Conservation (phyloP, 2,888 invertebrate genomes). For the Epiperipatus broadwayi region DNA sequence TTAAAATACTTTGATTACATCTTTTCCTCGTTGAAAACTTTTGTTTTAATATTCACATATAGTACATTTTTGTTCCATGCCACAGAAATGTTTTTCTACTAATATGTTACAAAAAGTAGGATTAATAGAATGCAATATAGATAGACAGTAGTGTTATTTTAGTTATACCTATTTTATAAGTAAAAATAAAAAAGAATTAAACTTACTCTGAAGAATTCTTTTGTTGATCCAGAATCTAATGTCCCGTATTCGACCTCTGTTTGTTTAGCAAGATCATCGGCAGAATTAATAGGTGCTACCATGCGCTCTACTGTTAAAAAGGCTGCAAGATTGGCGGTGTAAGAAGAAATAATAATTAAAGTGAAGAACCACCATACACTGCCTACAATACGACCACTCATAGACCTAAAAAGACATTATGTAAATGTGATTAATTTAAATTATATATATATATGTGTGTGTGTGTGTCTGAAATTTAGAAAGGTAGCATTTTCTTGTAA, state of each 20-base stretch:
- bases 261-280: constrained; percentile 72
- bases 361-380: constrained; percentile 99
- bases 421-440: too few relatives aligned
- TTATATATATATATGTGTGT: constrained; percentile 11
- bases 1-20: too few relatives aligned
- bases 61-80: constrained; percentile 9
- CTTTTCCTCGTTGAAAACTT: too few relatives aligned
- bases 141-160: neutral
- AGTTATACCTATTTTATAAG: neutral
- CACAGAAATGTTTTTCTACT: too few relatives aligned
- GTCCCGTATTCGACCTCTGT: constrained; percentile 84
- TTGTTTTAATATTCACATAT: too few relatives aligned
- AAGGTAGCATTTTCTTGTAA: too few relatives aligned
- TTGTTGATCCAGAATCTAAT: constrained; percentile 49
- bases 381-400: constrained; percentile 84
- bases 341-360: constrained; percentile 86
- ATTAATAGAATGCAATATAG: too few relatives aligned
- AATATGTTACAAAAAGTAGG: too few relatives aligned
- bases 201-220: constrained; percentile 63
- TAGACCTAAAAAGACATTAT: constrained; percentile 36
- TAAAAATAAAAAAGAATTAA: too few relatives aligned
- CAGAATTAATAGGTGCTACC: constrained; percentile 81
- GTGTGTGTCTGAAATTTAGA: neutral
- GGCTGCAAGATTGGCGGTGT: constrained; percentile 94
- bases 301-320: constrained; percentile 91